Base-by-base conservation (phyloP, 2,888 invertebrate species). In the Eudasyphora cyanicolor region DNA sequence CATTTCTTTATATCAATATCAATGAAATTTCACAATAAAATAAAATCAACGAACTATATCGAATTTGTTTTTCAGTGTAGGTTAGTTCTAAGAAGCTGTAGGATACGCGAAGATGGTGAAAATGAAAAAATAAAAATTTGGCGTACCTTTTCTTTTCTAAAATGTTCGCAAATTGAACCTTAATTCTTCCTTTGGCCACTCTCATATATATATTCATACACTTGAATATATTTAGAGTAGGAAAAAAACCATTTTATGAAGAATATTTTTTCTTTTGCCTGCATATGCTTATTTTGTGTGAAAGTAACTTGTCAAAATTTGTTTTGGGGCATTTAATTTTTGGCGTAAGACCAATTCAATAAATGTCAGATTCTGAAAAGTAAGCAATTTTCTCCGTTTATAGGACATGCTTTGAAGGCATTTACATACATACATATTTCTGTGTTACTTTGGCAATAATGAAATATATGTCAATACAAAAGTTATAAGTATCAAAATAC, bases 271-370 rank as follows among this genome's bases (percentile, higher is more conserved):
- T 14, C n/a, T 10, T 45, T 8, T 45, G 10, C 7, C 14, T 12
- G 29, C 60, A 60, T 60, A 42, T 38, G 67, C 24, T 67, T 35
- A 42, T 67, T 42, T 21, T 42, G 29, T 67, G 42, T 21, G 21
- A 21, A 67, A 67, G 67, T 67, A 67, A 67, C 24, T 67, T 67
- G 67, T 67, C 42, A 67, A 67, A 67, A 67, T 42, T n/a, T 67
- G 14, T 42, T 42, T 67, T 67, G n/a, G n/a, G n/a, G n/a, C n/a
- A n/a, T 17, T 6, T 14, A 57, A 12, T 27, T 38, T n/a, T 21
- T 64, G 35, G 38, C 38, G 38, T 19, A 7, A 1, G 21, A 64
- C 35, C 64, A 64, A 38, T 64, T 32, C 32, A 21, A 21, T 21
- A 10, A 21, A 38, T 35, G 19, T 38, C 19, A 2, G 19, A 19